phyloP scores from a whole-genome alignment of 2,888 invertebrate genomes.

The Sicus ferrugineus region DNA sequence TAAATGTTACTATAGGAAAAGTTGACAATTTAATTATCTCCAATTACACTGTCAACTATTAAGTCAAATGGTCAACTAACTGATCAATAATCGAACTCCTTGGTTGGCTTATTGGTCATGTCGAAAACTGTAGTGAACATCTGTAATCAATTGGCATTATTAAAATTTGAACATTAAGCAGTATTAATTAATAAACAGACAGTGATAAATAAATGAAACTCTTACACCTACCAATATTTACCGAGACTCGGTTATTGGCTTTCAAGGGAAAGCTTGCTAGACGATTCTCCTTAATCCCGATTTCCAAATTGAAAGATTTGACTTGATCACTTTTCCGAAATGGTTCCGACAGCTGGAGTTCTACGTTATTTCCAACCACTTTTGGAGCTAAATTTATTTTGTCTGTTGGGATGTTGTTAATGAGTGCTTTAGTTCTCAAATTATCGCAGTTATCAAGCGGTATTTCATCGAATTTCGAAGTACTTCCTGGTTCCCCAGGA shows the following conservation, averaged over 20 bases:
- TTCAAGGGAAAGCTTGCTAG: background rate
- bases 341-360: background rate
- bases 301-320: slow-evolving; percentile 9
- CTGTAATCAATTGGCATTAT: too few species aligned
- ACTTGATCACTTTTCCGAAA: background rate
- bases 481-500: background rate
- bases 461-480: background rate
- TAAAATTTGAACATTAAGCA: too few species aligned
- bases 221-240: background rate
- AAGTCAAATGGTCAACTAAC: too few species aligned
- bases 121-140: too few species aligned
- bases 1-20: too few species aligned
- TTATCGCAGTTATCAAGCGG: background rate
- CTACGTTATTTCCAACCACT: slow-evolving; percentile 1
- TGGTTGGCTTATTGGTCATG: too few species aligned
- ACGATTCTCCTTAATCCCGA: slow-evolving; percentile 16
- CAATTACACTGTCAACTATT: too few species aligned
- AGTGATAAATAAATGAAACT: too few species aligned
- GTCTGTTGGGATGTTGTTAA: background rate
- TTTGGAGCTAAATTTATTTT: slow-evolving; percentile 16
- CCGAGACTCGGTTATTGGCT: background rate
- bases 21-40: too few species aligned
- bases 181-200: too few species aligned
- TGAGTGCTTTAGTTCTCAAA: background rate
- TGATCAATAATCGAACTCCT: too few species aligned